Evolutionary conservation across 2,113 vertebrate species (phyloP).

Genomic region (Ardeotis arabs): DNA sequence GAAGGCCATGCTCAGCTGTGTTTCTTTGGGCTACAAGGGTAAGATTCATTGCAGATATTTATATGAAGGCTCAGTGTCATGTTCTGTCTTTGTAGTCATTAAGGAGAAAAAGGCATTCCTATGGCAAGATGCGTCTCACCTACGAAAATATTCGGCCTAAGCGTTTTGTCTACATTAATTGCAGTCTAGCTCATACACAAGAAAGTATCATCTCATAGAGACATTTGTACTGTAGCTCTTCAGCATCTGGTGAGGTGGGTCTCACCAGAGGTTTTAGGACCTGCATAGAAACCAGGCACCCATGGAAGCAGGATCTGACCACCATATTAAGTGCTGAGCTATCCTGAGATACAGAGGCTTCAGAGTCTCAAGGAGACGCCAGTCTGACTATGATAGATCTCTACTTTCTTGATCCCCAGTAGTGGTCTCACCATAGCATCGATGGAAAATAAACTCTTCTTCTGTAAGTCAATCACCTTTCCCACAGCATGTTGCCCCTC

Average conservation of each 20-base stretch:
- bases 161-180: background rate
- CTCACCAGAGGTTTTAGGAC: background rate
- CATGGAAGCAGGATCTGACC: background rate
- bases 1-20: background rate
- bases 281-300: background rate
- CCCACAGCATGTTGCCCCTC: background rate
- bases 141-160: background rate
- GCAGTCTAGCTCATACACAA: background rate
- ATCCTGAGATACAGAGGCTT: background rate
- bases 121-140: background rate
- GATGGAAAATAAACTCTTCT: background rate
- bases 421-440: background rate
- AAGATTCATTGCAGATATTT: background rate
- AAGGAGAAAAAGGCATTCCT: background rate
- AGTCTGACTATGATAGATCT: background rate
- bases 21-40: background rate
- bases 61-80: accelerated
- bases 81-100: background rate
- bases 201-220: background rate
- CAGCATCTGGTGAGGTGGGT: background rate
- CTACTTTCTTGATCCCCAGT: background rate
- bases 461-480: background rate
- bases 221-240: background rate
- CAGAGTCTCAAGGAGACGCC: background rate
- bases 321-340: background rate